Percentiles rank a stretch among this genome's conserved stretches.
These are phyloP conservation scores for Crotophaga sulcirostris DNA, from an alignment of 2,113 vertebrate genomes.

Conservation along the genomic window DNA sequence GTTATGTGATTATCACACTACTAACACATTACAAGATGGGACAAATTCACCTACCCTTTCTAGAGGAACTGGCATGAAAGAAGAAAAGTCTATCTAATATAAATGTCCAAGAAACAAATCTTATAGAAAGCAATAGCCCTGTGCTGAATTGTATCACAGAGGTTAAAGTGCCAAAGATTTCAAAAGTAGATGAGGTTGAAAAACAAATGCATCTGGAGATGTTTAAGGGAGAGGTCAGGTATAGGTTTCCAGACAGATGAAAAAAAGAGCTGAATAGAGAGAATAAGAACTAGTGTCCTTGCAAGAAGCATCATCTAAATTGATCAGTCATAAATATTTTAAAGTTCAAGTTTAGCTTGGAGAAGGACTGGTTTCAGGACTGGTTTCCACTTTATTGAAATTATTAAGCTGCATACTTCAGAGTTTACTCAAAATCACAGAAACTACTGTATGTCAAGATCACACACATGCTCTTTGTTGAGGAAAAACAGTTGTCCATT, in stretches of 20 bases:
- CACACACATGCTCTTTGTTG: not conserved
- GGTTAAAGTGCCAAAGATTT: not conserved
- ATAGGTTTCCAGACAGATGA: not conserved
- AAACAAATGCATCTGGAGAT: not conserved
- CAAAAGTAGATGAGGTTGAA: not conserved
- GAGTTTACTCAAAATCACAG: not conserved
- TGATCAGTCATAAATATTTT: not conserved
- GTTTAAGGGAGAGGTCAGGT: not conserved
- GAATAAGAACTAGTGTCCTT: not conserved
- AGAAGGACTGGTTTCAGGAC: not conserved
- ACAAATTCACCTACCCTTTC: not conserved
- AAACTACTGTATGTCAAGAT: not conserved
- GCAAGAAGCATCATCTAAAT: not conserved
- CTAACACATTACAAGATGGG: not conserved
- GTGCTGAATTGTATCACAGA: not conserved
- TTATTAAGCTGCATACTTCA: not conserved
- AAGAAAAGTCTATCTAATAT: not conserved
- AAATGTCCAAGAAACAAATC: not conserved
- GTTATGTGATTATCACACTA: not conserved
- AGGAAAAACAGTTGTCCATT: not conserved
- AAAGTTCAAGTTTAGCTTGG: not conserved
- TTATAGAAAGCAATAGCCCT: not conserved
- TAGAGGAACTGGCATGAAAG: not conserved
- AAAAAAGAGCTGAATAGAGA: not conserved
- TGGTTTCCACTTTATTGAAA: not conserved